A percentile compares a stretch with the other conserved stretches of the same genome.
Conservation (phyloP, 2,888 invertebrate species). For the Drosophila vallismaia region DNA sequence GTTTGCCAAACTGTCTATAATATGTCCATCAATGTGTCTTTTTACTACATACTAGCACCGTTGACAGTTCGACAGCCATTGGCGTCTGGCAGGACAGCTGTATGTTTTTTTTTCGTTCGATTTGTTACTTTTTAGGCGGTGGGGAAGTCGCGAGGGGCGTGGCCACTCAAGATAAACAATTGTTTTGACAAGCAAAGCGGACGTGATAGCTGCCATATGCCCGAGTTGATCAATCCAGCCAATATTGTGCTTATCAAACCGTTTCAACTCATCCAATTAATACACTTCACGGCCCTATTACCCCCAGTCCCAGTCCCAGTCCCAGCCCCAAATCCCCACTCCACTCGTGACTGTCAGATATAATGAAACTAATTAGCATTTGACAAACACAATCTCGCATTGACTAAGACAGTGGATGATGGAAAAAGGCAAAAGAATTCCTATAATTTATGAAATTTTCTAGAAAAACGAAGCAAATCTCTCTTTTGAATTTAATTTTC, state of each 20-base stretch:
- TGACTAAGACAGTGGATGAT: conserved; percentile 16
- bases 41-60: conserved; percentile 4
- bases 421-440: neutral
- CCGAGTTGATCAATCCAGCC: conserved; percentile 36
- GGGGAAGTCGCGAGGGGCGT: neutral
- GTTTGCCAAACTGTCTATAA: conserved; percentile 47
- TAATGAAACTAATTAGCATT: conserved; percentile 65
- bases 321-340: neutral
- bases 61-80: conserved; percentile 42
- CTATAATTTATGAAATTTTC: no score
- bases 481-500: no score
- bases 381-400: conserved; percentile 42
- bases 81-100: conserved; percentile 28
- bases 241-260: conserved; percentile 55
- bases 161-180: conserved; percentile 27
- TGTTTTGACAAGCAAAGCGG: conserved; percentile 15
- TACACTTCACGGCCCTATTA: conserved; percentile 30
- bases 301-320: conserved; percentile 6
- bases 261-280: conserved; percentile 55
- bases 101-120: conserved; percentile 4
- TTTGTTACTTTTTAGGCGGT: neutral
- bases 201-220: conserved; percentile 49
- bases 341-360: conserved; percentile 28
- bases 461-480: no score
- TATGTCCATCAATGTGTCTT: conserved; percentile 47